Base-by-base conservation (phyloP, 2,113 vertebrate genomes). In the Pan troglodytes region DNA sequence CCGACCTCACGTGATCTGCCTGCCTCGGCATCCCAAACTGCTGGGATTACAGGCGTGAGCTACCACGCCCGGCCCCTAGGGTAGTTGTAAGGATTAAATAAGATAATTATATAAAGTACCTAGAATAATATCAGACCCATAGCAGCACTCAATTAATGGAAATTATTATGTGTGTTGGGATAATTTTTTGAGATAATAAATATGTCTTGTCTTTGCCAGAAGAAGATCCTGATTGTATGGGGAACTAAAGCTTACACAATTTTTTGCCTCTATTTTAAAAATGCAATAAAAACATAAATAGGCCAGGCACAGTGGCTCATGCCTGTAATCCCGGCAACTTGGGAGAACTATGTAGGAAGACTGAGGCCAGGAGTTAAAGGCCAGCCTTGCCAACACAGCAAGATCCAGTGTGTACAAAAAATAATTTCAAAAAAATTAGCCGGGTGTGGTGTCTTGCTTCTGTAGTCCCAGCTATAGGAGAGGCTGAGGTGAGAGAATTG, bases 151-250 rank as follows among this genome's bases (percentile, higher is more conserved):
- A 70, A 30, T 64, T 83, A 72, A 93, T 75, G 17, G 40, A 20
- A 80, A 82, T 64, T 50, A 75, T 80, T 43, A 93, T 87, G 73
- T 96, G 25, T 68, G 25, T 84, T 76, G 22, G 55, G 38, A 73
- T 50, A 64, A 18, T 57, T 93, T 80, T 92, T 85, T 96, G 25
- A 75, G 88, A 80, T 92, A 64, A 92, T 93, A 87, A 78, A 92
- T 90, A 68, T 40, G 23, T 40, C 87, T 94, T 68, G 3, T 55
- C 88, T 96, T 92, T 52, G 32, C 57, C 38, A 95, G 27, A 50
- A 87, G 25, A 96, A 88, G 12, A 93, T 32, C n/a, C 32, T 79
- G 55, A 32, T 73, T 96, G 90, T 94, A 70, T 55, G 6, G n/a
- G 27, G 20, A 14, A 0, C 82, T 38, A 40, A 80, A 64, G 25